These are phyloP conservation scores for Monochamus alternatus DNA, from an alignment of 2,888 invertebrate species.

Conservation along the genomic window DNA sequence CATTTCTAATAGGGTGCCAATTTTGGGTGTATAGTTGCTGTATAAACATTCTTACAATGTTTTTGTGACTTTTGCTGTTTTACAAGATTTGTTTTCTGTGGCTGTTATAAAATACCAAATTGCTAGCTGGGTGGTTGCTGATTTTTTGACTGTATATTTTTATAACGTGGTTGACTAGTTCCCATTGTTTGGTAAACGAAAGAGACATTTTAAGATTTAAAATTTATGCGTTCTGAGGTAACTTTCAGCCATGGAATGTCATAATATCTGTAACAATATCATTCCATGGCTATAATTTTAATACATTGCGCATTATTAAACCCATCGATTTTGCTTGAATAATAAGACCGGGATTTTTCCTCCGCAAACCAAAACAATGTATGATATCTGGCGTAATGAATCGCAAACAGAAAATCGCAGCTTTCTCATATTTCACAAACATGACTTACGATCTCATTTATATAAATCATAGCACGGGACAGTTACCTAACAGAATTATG, in stretches of 20 bases:
- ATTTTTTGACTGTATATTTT: no score
- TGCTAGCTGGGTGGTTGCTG: no score
- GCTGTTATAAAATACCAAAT: no score
- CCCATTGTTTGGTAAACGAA: background rate
- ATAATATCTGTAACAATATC: conserved; percentile 2
- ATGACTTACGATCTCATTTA: conserved; percentile 42
- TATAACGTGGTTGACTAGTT: no score
- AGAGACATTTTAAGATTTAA: background rate
- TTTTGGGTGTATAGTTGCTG: no score
- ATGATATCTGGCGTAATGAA: conserved; percentile 22
- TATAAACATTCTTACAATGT: no score
- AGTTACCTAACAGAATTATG: conserved; percentile 41
- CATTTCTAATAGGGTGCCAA: no score
- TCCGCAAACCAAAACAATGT: conserved; percentile 33
- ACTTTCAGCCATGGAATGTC: conserved; percentile 1
- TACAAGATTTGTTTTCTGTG: no score
- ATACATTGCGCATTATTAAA: conserved; percentile 20
- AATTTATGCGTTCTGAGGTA: background rate
- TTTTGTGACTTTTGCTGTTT: no score
- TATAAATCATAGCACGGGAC: conserved; percentile 40
- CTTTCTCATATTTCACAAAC: conserved; percentile 46
- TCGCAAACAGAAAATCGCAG: conserved; percentile 22
- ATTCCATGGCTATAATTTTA: conserved; percentile 23
- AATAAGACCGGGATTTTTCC: conserved; percentile 15
- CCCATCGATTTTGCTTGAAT: conserved; percentile 8